Conservation (phyloP, 2,888 invertebrate genomes). For the Platerodrilus igneus region DNA sequence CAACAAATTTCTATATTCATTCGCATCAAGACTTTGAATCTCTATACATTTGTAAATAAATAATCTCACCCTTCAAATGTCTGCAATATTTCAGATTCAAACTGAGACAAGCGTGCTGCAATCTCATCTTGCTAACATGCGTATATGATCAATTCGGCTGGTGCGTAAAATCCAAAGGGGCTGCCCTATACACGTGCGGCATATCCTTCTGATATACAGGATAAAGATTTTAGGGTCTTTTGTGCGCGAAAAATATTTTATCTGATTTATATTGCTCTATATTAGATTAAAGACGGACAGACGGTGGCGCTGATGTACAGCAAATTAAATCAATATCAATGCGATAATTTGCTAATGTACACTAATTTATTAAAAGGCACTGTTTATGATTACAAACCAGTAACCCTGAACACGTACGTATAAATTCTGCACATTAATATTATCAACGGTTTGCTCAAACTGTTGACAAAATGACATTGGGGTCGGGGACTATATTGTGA, state of each 20-base stretch:
- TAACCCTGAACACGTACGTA: too few species aligned
- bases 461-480: slow-evolving; percentile 12
- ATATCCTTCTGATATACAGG: slow-evolving; percentile 14
- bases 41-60: slow-evolving; percentile 36
- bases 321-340: too few species aligned
- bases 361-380: too few species aligned
- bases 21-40: slow-evolving; percentile 20
- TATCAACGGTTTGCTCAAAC: too few species aligned
- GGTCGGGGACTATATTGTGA: slow-evolving; percentile 11
- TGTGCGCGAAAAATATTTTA: too few species aligned
- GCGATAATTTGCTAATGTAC: too few species aligned
- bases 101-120: slow-evolving; percentile 35
- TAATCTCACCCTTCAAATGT: slow-evolving; percentile 31
- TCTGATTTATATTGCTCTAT: too few species aligned
- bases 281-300: too few species aligned
- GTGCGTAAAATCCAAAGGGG: slow-evolving; percentile 26
- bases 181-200: slow-evolving; percentile 16
- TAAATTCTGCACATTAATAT: too few species aligned
- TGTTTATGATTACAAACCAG: too few species aligned
- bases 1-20: too few species aligned
- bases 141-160: slow-evolving; percentile 36
- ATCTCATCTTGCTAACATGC: slow-evolving; percentile 38
- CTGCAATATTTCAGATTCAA: slow-evolving; percentile 37
- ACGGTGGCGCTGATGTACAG: too few species aligned
- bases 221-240: slow-evolving; percentile 16